Base-by-base conservation (phyloP, 2,888 invertebrate species). In the Macrosoma leucophasiata region DNA sequence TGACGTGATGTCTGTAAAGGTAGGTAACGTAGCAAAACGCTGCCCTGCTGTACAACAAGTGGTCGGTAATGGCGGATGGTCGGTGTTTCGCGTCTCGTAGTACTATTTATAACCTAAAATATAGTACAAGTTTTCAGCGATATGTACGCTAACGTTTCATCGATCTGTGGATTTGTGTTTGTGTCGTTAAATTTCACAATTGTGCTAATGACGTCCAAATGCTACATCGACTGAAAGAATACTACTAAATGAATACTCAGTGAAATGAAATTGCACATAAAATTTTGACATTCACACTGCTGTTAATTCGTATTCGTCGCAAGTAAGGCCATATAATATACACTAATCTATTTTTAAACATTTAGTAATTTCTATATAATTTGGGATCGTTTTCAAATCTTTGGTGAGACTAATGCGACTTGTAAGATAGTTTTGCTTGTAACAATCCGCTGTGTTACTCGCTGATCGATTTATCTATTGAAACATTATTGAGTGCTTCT, bases 101-200 rank as follows among this genome's bases (percentile, higher is more conserved):
- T 77, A 84, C 84, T 85, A 85, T 85, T 84, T 84, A 78, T 84
- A 85, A 85, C 84, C 84, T 85, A 79, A 84, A 84, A 84, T 73
- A 84, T 76, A 82, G 78, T 79, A 82, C 75, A 77, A 84, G 81
- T 81, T 84, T 82, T 84, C 79, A 79, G 77, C 84, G 82, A 84
- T 84, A 84, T 84, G 84, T 84, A 77, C 77, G 74, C 77, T 82
- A 81, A 82, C 75, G 74, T 81, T 81, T 68, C 68, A 63, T 66
- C 64, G 69, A 74, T 78, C 72, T 77, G 81, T 82, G 78, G 63
- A 79, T 76, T 76, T 69, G 76, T 82, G 79, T 76, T 76, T 69
- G 76, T 82, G 79, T 70, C 66, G 76, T 73, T 78, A 64, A 69
- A 74, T 75, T 76, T 74, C 60, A 70, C 67, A 68, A 74, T 70